phyloP scores from a whole-genome alignment of 2,797 vertebrate species.

The Crenuchus spilurus region DNA sequence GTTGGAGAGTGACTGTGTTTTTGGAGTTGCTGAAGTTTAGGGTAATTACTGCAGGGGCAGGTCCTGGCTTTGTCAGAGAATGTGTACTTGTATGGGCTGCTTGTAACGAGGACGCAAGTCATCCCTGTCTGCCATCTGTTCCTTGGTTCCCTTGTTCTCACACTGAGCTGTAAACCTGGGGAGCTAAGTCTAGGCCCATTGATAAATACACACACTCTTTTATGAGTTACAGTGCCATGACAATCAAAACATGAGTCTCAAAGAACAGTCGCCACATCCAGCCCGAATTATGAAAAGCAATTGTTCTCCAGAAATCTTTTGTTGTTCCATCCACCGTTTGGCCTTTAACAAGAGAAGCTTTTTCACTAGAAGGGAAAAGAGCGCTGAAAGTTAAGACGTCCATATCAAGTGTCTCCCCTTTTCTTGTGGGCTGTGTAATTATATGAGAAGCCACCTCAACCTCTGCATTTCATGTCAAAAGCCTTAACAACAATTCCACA shows the following conservation, averaged over 20 bases:
- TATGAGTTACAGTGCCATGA: slow-evolving; percentile 19
- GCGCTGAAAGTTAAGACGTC: slow-evolving; percentile 60
- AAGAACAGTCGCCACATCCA: not conserved
- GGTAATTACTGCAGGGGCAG: slow-evolving; percentile 77
- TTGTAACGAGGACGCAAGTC: slow-evolving; percentile 87
- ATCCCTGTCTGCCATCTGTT: slow-evolving; percentile 91
- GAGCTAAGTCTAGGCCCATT: slow-evolving; percentile 20
- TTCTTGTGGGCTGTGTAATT: slow-evolving; percentile 69
- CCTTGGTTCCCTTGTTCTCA: slow-evolving; percentile 74
- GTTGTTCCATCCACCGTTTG: not conserved
- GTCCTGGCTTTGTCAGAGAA: slow-evolving; percentile 76
- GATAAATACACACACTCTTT: slow-evolving; percentile 20
- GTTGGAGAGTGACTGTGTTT: slow-evolving; percentile 65
- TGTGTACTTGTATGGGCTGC: slow-evolving; percentile 78
- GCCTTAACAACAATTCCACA: slow-evolving; percentile 60
- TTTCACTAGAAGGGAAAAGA: slow-evolving; percentile 26
- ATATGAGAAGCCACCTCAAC: slow-evolving; percentile 63
- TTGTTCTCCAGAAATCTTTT: slow-evolving; percentile 9
- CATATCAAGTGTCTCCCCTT: slow-evolving; percentile 59
- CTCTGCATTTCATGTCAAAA: slow-evolving; percentile 61
- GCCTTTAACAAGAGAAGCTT: slow-evolving; percentile 9
- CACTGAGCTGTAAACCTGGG: slow-evolving; percentile 72
- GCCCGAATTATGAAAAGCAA: slow-evolving; percentile 22
- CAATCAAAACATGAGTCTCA: slow-evolving; percentile 23
- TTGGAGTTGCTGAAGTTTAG: slow-evolving; percentile 73